A percentile compares a stretch with the other conserved stretches of the same genome.
Evolutionary conservation across 2,797 vertebrate species (phyloP).

Genomic region (Anguilla marmorata): DNA sequence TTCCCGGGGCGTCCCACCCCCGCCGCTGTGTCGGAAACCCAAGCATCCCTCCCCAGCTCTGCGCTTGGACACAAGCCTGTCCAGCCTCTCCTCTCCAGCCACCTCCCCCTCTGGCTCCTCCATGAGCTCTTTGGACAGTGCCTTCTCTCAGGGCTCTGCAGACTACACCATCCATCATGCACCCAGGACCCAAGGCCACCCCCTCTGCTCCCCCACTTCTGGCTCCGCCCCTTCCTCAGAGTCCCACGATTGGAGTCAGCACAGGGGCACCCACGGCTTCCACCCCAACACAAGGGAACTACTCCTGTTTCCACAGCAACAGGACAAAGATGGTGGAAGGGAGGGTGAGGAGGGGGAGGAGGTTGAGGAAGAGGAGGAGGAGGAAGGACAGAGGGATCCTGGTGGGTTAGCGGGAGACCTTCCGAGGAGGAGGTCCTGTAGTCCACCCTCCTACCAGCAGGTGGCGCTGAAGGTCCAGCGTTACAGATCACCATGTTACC

Average conservation of each 20-base stretch:
- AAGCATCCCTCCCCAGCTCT: constrained; percentile 68
- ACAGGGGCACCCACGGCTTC: constrained; percentile 65
- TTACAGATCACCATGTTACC: constrained; percentile 57
- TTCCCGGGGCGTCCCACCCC: constrained; percentile 30
- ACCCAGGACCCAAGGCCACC: constrained; percentile 59
- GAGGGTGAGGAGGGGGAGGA: constrained; percentile 53
- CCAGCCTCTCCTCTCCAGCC: constrained; percentile 84
- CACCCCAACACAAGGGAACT: constrained; percentile 76
- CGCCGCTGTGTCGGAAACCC: constrained; percentile 56
- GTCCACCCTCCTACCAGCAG: constrained; percentile 68
- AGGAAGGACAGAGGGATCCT: constrained; percentile 26
- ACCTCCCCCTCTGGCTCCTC: constrained; percentile 88
- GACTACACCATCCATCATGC: constrained; percentile 69
- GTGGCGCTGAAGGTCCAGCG: constrained; percentile 62
- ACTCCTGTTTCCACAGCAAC: constrained; percentile 72
- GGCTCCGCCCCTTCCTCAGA: constrained; percentile 59
- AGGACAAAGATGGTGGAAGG: constrained; percentile 57
- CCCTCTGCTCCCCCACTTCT: constrained; percentile 44
- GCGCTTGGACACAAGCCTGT: constrained; percentile 80
- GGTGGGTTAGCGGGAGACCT: neutral
- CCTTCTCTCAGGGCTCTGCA: constrained; percentile 87
- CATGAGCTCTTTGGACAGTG: constrained; percentile 88
- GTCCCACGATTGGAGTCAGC: constrained; percentile 51
- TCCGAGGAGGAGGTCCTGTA: constrained; percentile 46
- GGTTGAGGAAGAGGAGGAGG: neutral